Percentiles rank a stretch among this genome's conserved stretches.
phyloP scores from a whole-genome alignment of 2,113 vertebrate genomes.

The Cercopithecus mona region DNA sequence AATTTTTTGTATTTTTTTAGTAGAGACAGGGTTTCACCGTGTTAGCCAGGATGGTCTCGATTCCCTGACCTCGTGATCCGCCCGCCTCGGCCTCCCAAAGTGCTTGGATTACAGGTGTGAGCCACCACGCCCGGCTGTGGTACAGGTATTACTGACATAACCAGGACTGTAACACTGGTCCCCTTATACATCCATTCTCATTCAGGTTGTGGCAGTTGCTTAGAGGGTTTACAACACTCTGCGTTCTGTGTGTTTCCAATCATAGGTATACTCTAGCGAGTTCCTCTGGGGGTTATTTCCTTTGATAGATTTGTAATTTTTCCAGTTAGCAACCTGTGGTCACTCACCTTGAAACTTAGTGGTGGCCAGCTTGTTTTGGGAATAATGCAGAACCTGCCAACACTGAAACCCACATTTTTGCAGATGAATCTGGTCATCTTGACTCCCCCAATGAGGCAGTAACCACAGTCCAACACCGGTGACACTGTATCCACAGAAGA shows the following conservation, averaged over 20 bases:
- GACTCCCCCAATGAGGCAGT: constrained; percentile 91
- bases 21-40: no score
- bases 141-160: rapidly evolving
- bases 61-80: no score
- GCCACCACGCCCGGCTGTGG: no score
- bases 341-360: constrained; percentile 87
- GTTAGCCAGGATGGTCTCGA: no score
- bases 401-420: constrained; percentile 89
- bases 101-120: no score
- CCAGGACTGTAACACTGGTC: background rate
- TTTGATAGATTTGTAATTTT: background rate
- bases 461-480: constrained; percentile 89
- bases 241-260: background rate
- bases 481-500: constrained; percentile 85
- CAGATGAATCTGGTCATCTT: constrained; percentile 87
- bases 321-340: rapidly evolving
- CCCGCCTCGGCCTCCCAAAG: no score
- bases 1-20: no score
- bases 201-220: rapidly evolving
- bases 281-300: background rate
- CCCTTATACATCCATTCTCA: rapidly evolving
- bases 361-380: constrained; percentile 88
- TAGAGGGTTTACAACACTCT: rapidly evolving
- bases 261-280: background rate
- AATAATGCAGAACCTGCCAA: constrained; percentile 91